Evolutionary conservation across 2,113 vertebrate species (phyloP), one percentile per base, ranked within the genome.

Genomic region (Zosterops lateralis): DNA sequence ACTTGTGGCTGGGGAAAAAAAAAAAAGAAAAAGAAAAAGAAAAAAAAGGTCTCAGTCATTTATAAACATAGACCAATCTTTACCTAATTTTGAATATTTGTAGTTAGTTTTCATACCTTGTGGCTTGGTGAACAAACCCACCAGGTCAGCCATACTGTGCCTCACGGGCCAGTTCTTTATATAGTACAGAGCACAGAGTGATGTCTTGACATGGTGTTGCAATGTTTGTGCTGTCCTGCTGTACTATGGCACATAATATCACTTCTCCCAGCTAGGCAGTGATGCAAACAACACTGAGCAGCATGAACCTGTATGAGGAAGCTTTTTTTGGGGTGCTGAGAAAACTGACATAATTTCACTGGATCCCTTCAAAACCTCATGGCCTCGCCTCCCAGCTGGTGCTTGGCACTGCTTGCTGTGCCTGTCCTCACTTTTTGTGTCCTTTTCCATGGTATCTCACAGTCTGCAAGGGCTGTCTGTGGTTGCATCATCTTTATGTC

Each of bases 11-110:
- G 50, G 62, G 60, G 3, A 19, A 56, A 62, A 79, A 45, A 74
- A 73, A 70, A 61, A 40, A 26, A 78, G 40, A 57, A 18, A 21
- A 47, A 5, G 7, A 24, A 22, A 53, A 44, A 72, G 34, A 34
- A 34, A 42, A 44, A 44, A 72, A 36, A n/a, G 36, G 31, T 72
- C 74, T 80, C 34, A 57, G 86, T 72, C 54, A 61, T 85, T 95
- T 95, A 84, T 86, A 96, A 91, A 95, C 78, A 96, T 28, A 86
- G 82, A 86, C 67, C 81, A 95, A 81, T 53, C 68, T 68, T 96
- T 88, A 92, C 87, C 84, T 96, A 34, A 50, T 82, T 92, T 81
- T 87, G 87, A 93, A 65, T 93, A 88, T 84, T 94, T 92, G 86
- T 85, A 91, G 78, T 65, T 95, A 58, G 84, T 71, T 96, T 89